Evolutionary conservation across 2,888 invertebrate genomes (phyloP), one percentile per base, ranked within the genome.

Genomic region (Amblyteles armatorius): DNA sequence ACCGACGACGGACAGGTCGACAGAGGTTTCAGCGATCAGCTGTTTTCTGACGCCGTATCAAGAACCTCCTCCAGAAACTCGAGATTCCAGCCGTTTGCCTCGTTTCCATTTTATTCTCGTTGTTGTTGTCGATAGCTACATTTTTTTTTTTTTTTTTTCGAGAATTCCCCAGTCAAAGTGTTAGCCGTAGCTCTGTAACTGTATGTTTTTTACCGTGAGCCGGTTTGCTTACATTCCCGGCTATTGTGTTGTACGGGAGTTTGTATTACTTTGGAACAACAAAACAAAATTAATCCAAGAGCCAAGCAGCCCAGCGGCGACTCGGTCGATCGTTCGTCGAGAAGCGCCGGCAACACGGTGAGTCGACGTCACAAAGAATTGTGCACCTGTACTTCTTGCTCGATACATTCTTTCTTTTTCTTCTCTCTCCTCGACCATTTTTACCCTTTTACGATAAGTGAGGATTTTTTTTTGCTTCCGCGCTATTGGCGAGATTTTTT

Each of bases 301-400:
- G 60, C 60, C 29, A 63, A 13, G 29, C 33, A 63, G 60, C 60
- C 60, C 16, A 63, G 26, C 60, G 60, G 33, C 60, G 6, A 5
- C 29, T 33, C 29, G 33, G 60, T 63, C 60, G 29, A 63, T 63
- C n/a, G 60, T 33, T 63, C 60, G 11, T 63, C 60, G 60, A 63
- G 16, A 33, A 7, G 16, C n/a, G 60, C n/a, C 60, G 60, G 29
- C 29, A 63, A 63, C 60, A 63, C 6, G 60, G 60, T 63, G 60
- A 63, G 60, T 63, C 29, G 33, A 63, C 60, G 60, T 29, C 60
- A 63, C 60, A 63, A 1, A 63, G 16, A 63, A 63, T 33, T 33
- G 26, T 63, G 16, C 60, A 63, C 33, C 60, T 26, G n/a, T 63
- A 11, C 16, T 44, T 44, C 29, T 63, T 63, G 60, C 33, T 63